These are phyloP conservation scores for Cyprinella venusta DNA, from an alignment of 2,797 vertebrate genomes.

Conservation along the genomic window DNA sequence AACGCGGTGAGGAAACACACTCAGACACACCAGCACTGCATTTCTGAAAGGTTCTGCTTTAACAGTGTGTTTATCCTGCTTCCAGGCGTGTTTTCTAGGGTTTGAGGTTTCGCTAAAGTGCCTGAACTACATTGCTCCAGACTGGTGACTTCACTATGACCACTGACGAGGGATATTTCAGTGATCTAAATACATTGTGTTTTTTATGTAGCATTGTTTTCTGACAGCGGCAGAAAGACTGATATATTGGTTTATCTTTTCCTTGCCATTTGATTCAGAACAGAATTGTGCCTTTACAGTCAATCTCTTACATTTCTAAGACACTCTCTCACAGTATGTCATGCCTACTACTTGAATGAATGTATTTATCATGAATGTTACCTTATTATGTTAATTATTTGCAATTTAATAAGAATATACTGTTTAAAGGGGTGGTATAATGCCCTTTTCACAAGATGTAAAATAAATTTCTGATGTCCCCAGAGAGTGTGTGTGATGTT, in stretches of 20 bases:
- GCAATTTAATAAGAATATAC: not conserved
- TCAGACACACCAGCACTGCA: not conserved
- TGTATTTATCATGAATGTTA: not conserved
- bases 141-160: conserved; percentile 65
- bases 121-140: conserved; percentile 72
- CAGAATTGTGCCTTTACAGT: not conserved
- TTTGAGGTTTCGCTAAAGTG: conserved; percentile 77
- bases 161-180: not conserved
- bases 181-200: too few relatives aligned
- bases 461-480: too few relatives aligned
- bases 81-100: conserved; percentile 81
- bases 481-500: too few relatives aligned
- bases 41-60: not conserved
- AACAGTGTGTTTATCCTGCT: conserved; percentile 29
- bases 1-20: conserved; percentile 72
- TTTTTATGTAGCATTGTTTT: conserved; percentile 2
- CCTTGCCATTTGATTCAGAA: not conserved
- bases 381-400: not conserved
- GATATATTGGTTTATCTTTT: not conserved
- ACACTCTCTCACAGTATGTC: not conserved
- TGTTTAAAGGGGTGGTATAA: not conserved
- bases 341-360: not conserved
- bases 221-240: not conserved
- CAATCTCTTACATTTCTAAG: conserved; percentile 3
- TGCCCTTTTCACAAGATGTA: too few relatives aligned